Evolutionary conservation across 2,113 vertebrate genomes (phyloP).

Genomic region (Seriola rivoliana): DNA sequence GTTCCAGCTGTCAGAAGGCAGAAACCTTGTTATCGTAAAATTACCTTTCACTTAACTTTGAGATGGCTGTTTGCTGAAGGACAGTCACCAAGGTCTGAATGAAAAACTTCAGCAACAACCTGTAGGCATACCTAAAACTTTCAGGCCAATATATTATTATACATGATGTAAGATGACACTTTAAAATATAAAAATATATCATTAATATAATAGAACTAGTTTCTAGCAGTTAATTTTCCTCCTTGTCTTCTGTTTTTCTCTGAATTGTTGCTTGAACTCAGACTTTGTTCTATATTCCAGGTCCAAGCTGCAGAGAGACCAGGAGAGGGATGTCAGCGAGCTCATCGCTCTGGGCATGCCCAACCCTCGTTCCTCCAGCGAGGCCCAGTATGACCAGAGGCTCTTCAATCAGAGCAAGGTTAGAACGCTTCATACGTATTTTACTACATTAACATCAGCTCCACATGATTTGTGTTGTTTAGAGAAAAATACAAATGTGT

Average conservation of each 20-base stretch:
- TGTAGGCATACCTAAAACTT: not conserved
- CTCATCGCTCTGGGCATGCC: constrained; percentile 94
- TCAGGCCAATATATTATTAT: not conserved
- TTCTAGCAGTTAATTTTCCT: not conserved
- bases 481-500: not conserved
- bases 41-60: constrained; percentile 55
- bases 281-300: constrained; percentile 69
- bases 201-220: not conserved
- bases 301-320: constrained; percentile 96
- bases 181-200: not conserved
- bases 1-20: constrained; percentile 48
- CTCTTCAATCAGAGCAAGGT: constrained; percentile 98
- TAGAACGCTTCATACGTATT: not conserved
- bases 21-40: constrained; percentile 59
- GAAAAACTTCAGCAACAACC: not conserved
- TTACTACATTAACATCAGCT: not conserved
- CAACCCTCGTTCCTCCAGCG: constrained; percentile 91
- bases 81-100: constrained; percentile 19
- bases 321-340: constrained; percentile 98
- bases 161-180: not conserved
- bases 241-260: not conserved
- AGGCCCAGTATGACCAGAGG: constrained; percentile 95
- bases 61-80: constrained; percentile 34
- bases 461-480: not conserved
- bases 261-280: not conserved